These are phyloP conservation scores for Limnodromus scolopaceus DNA, from an alignment of 2,797 vertebrate genomes.

Conservation along the genomic window DNA sequence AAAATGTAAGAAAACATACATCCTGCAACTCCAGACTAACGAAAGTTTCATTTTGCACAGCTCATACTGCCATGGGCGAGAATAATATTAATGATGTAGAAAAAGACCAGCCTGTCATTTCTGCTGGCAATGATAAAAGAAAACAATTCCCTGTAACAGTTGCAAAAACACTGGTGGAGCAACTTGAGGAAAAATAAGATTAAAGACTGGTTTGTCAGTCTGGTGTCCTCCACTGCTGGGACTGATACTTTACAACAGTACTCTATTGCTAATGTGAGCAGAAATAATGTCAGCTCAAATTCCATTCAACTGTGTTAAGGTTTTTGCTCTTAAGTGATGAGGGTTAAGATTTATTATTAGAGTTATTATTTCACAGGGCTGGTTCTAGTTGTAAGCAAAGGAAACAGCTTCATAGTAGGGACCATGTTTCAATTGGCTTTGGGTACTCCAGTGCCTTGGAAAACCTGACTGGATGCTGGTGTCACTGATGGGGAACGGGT, in stretches of 20 bases:
- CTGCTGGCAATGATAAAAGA: background rate
- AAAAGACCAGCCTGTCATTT: background rate
- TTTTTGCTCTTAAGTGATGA: background rate
- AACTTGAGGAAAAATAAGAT: background rate
- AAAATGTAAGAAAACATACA: background rate
- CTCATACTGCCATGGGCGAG: background rate
- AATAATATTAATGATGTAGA: background rate
- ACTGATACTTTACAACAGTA: background rate
- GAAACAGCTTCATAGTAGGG: background rate
- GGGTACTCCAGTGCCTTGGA: background rate
- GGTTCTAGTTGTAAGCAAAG: background rate
- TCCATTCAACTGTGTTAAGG: background rate
- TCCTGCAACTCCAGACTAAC: background rate
- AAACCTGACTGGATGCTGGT: background rate
- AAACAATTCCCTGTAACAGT: background rate
- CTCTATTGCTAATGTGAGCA: fast-evolving
- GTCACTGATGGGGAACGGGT: background rate
- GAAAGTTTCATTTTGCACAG: background rate
- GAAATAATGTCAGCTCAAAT: background rate
- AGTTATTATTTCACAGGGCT: background rate
- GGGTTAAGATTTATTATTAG: background rate
- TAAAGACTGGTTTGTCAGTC: background rate
- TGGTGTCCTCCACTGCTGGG: background rate
- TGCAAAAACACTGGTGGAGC: background rate
- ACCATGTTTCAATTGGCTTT: background rate